Evolutionary conservation across 2,888 invertebrate species (phyloP), one percentile per base, ranked within the genome.

Genomic region (Pammene fasciana): DNA sequence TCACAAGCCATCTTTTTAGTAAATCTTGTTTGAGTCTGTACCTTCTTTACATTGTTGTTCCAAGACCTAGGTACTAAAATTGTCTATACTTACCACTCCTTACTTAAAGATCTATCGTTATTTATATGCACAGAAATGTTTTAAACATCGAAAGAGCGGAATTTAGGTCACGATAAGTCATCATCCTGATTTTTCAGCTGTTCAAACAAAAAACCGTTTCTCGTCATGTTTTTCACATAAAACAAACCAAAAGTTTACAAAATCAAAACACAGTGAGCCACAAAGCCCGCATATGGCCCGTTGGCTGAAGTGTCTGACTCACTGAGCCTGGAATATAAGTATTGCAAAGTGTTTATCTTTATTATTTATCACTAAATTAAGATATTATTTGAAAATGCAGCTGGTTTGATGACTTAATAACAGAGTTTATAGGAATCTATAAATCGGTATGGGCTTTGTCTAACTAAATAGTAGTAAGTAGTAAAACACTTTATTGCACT

Each of bases 301-400:
- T 43, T 10, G 45, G 7, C 10, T 34, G 26, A 48, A 70, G 70
- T 70, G 65, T 5, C 26, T 70, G 70, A 70, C 41, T 70, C 70
- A 70, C 26, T 7, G 38, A 26, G 57, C 41, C 67, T 52, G 52
- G 7, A 46, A 52, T 64, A 18, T 46, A 11, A 65, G 64, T 65
- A 50, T n/a, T 52, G 41, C 41, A 41, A n/a, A 10, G 18, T 67
- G 57, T 56, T 34, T 62, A 68, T 70, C 65, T 38, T 45, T 45
- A n/a, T 68, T 50, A 65, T 65, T 59, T 65, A 70, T 52, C 57
- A 67, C 48, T 38, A 56, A 70, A 65, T 70, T 65, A 70, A 70
- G 68, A 70, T 70, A 70, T 54, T 59, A 65, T 59, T 59, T 59
- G 68, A 59, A 38, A 70, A 68, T 14, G 52, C 56, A 62, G 45